Evolutionary conservation across 1,140 invertebrate species (phyloP).

Genomic region (Nephotettix cincticeps): DNA sequence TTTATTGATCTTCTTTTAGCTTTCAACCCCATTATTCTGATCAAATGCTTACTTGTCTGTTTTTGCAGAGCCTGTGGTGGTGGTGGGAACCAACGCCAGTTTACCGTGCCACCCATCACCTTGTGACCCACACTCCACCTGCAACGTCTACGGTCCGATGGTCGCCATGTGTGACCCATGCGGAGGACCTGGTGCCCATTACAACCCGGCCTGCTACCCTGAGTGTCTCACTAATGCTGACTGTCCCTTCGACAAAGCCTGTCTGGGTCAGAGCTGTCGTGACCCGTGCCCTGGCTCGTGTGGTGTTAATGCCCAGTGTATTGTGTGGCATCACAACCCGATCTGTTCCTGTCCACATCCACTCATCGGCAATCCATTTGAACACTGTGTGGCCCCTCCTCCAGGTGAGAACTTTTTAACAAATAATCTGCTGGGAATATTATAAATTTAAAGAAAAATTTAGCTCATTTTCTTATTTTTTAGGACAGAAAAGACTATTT

Average conservation of each 20-base stretch:
- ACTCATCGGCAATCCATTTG: slow-evolving; percentile 78
- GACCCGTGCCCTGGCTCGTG: slow-evolving; percentile 83
- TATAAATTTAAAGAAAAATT: too few relatives aligned
- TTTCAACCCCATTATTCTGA: too few relatives aligned
- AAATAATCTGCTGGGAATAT: too few relatives aligned
- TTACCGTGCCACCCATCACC: slow-evolving; percentile 72
- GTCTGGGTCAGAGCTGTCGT: slow-evolving; percentile 69
- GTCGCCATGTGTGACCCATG: slow-evolving; percentile 80
- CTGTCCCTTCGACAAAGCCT: slow-evolving; percentile 74
- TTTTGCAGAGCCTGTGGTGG: slow-evolving; percentile 26
- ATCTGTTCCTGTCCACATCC: slow-evolving; percentile 72
- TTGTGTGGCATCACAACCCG: slow-evolving; percentile 71
- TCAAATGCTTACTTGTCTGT: too few relatives aligned
- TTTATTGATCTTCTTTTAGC: too few relatives aligned
- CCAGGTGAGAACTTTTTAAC: too few relatives aligned
- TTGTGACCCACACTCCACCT: slow-evolving; percentile 67
- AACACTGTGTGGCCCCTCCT: slow-evolving; percentile 62
- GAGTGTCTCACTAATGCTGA: slow-evolving; percentile 76
- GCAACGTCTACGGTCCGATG: slow-evolving; percentile 65
- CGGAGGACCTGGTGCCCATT: slow-evolving; percentile 60
- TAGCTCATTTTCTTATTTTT: too few relatives aligned
- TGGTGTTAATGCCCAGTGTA: slow-evolving; percentile 74
- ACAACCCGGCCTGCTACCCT: slow-evolving; percentile 69
- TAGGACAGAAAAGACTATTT: too few relatives aligned
- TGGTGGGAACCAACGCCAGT: slow-evolving; percentile 52